Evolutionary conservation across 1,140 invertebrate species (phyloP).

Genomic region (Bactericera cockerelli): DNA sequence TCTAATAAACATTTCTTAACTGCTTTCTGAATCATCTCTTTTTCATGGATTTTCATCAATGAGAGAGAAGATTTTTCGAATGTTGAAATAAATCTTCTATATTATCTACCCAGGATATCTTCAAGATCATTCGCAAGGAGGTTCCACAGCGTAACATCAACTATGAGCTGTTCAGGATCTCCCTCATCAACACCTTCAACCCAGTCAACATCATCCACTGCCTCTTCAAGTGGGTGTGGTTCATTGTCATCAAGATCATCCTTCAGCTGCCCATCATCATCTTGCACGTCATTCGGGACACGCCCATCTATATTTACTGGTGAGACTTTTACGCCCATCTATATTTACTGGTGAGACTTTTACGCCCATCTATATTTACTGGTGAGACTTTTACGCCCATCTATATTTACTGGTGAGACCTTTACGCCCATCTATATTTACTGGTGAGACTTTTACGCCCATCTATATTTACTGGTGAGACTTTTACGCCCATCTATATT

Average conservation of each 20-base stretch:
- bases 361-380: no score
- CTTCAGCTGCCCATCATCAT: slow-evolving; percentile 19
- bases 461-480: slow-evolving; percentile 18
- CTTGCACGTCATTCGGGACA: slow-evolving; percentile 15
- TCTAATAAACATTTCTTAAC: no score
- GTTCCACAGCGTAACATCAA: slow-evolving; percentile 14
- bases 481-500: slow-evolving; percentile 14
- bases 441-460: slow-evolving; percentile 18
- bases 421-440: slow-evolving; percentile 18
- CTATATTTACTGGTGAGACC: no score
- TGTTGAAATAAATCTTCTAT: no score
- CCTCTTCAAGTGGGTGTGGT: slow-evolving; percentile 18
- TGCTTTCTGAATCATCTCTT: no score
- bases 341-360: no score
- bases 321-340: no score
- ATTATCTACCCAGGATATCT: slow-evolving; percentile 3
- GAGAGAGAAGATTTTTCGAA: no score
- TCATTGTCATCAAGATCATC: slow-evolving; percentile 16
- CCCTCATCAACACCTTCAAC: slow-evolving; percentile 19
- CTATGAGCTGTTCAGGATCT: slow-evolving; percentile 6
- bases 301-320: slow-evolving; percentile 19
- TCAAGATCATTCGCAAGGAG: slow-evolving; percentile 12
- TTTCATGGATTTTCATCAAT: no score
- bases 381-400: no score
- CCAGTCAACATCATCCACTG: slow-evolving; percentile 14